phyloP scores from a whole-genome alignment of 1,140 invertebrate species.

The Sarcophaga peregrina region DNA sequence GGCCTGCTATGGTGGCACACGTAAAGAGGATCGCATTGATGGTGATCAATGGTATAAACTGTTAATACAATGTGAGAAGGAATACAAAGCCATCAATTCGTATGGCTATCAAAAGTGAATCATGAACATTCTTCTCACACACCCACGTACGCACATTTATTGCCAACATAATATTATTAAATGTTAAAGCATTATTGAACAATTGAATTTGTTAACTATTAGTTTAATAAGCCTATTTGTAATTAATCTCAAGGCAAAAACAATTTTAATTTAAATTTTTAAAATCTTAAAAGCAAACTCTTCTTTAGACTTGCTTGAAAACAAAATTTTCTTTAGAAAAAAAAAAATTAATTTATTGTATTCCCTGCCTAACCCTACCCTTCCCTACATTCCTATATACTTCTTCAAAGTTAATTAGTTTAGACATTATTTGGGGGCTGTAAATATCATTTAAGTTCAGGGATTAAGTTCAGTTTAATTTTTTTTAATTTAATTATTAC shows the following conservation, averaged over 20 bases:
- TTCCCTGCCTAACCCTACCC: too few species aligned
- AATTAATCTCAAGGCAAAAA: too few species aligned
- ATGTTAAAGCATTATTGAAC: background rate
- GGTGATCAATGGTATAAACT: conserved; percentile 80
- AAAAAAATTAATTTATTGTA: too few species aligned
- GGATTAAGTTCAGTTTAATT: conserved; percentile 4
- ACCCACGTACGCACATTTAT: background rate
- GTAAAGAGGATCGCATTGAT: conserved; percentile 73
- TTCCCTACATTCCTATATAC: background rate
- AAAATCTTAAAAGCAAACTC: too few species aligned
- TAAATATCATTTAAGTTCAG: conserved; percentile 17
- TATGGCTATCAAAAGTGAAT: conserved; percentile 78
- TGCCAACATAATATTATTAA: background rate
- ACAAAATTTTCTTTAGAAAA: too few species aligned
- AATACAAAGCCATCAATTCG: conserved; percentile 80
- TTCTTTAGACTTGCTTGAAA: too few species aligned
- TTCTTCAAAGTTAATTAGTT: background rate
- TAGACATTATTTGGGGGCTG: background rate
- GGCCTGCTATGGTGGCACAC: conserved; percentile 80
- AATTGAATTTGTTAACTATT: background rate
- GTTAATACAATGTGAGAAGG: conserved; percentile 76
- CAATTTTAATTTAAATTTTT: too few species aligned
- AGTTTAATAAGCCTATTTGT: background rate
- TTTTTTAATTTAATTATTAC: background rate
- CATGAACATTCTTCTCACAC: background rate